Conservation (phyloP, 2,888 invertebrate genomes). For the Ornithoptera priamus region DNA sequence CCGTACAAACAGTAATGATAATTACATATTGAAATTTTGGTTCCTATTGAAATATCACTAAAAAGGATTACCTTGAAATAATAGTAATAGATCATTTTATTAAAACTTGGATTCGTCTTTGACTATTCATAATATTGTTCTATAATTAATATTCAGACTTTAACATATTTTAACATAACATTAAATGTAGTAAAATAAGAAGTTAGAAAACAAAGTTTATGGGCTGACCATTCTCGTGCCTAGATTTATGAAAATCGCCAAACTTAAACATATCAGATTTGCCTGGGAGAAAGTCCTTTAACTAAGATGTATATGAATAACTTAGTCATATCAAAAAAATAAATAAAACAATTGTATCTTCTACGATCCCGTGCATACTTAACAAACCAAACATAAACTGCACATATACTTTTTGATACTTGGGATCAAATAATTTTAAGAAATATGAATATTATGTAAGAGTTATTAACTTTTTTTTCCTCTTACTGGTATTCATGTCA, state of each 20-base stretch:
- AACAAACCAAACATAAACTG: slow-evolving; percentile 10
- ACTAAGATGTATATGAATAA: slow-evolving; percentile 7
- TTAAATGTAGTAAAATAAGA: neutral
- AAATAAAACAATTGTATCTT: slow-evolving; percentile 9
- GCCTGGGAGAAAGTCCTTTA: slow-evolving; percentile 41
- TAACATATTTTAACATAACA: neutral
- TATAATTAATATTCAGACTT: neutral
- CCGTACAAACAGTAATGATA: neutral
- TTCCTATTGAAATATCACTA: neutral
- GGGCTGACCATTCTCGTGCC: slow-evolving; percentile 60
- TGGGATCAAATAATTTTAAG: slow-evolving; percentile 41
- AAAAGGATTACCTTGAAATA: neutral
- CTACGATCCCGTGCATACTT: slow-evolving; percentile 18
- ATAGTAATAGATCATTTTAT: neutral
- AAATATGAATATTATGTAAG: slow-evolving; percentile 21
- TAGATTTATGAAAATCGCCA: slow-evolving; percentile 65
- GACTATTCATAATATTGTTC: neutral
- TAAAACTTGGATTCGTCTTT: neutral
- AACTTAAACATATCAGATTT: slow-evolving; percentile 65
- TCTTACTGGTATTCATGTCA: neutral
- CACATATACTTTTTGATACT: slow-evolving; percentile 34
- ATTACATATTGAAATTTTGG: neutral
- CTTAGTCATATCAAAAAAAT: slow-evolving; percentile 1
- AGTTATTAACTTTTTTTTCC: neutral
- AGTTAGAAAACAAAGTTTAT: neutral